Base-by-base conservation (phyloP, 2,888 invertebrate species). In the Seira musarum region DNA sequence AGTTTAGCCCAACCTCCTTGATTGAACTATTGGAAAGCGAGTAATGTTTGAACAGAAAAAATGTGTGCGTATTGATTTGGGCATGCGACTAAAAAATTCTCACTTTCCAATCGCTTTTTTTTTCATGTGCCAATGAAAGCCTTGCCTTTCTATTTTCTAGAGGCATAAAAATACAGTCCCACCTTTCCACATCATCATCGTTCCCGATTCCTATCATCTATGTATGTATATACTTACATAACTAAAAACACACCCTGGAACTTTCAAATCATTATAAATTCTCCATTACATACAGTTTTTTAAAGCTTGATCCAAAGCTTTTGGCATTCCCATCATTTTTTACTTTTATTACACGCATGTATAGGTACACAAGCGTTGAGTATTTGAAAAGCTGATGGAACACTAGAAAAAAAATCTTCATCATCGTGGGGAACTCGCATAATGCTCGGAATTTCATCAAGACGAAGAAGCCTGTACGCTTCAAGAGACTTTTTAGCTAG, bases 1-100 rank as follows among this genome's bases (percentile, higher is more conserved):
- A 85, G 85, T 85, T 85, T 19, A 65, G 70, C 77, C 70, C 69
- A 17, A 17, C 73, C 64, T 65, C 73, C 46, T 35, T 73, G 83
- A 86, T 87, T 84, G 85, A 86, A 83, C 82, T 86, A 87, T 87
- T 86, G 85, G 87, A 85, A 86, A 85, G 83, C 82, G 85, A 85
- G 83, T 83, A 8, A 49, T 3, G 49, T n/a, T 81, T 84, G 81
- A 81, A 81, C 67, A 13, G 15, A 49, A 49, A 49, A 49, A 49
- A 49, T n/a, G 15, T 49, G 15, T 49, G 15, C 49, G 49, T 49
- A 85, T 86, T 83, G 84, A 86, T 86, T 8, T 86, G 86, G 82
- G 86, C 86, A 85, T 86, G 86, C 86, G 86, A 66, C 80, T 64
- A 13, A n/a, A 49, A 49, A 49, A 49, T n/a, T 49, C 49, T 69